Conservation (phyloP, 2,113 vertebrate genomes). For the Greenwoodochromis staneri region DNA sequence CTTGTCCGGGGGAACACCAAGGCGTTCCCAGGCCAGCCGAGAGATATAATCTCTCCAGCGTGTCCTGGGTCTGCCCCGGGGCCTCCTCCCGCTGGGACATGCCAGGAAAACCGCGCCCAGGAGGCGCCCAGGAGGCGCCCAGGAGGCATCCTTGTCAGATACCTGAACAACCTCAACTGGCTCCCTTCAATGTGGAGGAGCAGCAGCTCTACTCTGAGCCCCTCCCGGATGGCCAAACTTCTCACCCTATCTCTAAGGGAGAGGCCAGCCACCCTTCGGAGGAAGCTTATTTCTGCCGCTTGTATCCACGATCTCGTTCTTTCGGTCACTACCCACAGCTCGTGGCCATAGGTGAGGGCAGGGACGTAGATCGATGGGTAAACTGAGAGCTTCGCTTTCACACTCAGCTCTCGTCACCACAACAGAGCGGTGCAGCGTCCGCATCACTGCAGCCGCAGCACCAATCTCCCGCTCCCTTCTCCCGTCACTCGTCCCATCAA, state of each 20-base stretch:
- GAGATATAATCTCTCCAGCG: not conserved
- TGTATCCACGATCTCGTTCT: accelerated
- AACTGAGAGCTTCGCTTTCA: accelerated
- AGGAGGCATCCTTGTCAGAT: not conserved
- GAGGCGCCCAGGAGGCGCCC: too few relatives aligned
- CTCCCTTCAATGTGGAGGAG: accelerated
- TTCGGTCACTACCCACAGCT: not conserved
- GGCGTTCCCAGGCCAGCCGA: not conserved
- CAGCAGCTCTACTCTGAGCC: accelerated
- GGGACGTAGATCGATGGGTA: accelerated
- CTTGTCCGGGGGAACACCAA: accelerated
- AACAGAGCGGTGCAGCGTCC: accelerated
- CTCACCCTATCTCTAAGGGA: not conserved
- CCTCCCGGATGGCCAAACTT: accelerated
- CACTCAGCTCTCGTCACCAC: not conserved
- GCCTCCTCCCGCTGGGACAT: not conserved
- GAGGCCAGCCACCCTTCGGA: not conserved
- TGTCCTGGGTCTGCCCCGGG: not conserved
- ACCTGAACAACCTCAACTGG: accelerated
- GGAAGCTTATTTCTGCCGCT: not conserved
- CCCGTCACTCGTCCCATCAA: not conserved
- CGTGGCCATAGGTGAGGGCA: accelerated
- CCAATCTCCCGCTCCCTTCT: not conserved
- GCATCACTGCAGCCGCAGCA: not conserved
- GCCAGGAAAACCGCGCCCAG: accelerated